Base-by-base conservation (phyloP, 2,888 invertebrate genomes). In the Aspidiotus destructor region DNA sequence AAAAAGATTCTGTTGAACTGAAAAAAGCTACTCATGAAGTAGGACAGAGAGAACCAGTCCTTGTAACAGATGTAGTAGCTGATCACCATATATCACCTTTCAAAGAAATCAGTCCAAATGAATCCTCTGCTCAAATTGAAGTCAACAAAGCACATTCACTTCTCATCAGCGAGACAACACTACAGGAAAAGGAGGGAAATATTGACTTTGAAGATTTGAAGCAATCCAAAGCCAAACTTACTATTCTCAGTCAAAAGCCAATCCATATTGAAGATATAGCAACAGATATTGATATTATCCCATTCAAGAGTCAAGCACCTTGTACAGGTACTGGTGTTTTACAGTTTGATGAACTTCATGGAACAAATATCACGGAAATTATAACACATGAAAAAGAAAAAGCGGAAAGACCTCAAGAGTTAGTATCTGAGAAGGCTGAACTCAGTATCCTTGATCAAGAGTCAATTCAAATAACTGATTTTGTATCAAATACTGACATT, bases 401-500 rank as follows among this genome's bases (percentile, higher is more conserved):
- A 10, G 60, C 44, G 8, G 60, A 64, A 17, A 16, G 48, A 8
- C 28, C 15, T 15, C 11, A 54, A 8, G 41, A 69, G 7, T 7
- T 48, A 0, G 63, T 53, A 8, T 48, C 53, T 60, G 74, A 73
- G n/a, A 75, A 75, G 68, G 63, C 62, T 3, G 60, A 73, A 40
- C 44, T 61, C 0, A 57, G 73, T 2, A 72, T 65, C 2, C 17
- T 65, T 65, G 44, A 13, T 3, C 58, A 65, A 60, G 65, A 65
- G 15, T 58, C 65, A 44, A n/a, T 65, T 7, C 42, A 65, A 41
- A 48, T 65, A 11, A 40, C 48, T 48, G 76, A 79, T 73, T 77
- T 83, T 44, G 80, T 81, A 72, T 75, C 81, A 2, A 80, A 80
- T 54, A 83, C 85, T 72, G 81, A 80, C 74, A 86, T 85, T 77